A percentile compares a stretch with the other conserved stretches of the same genome.
Conservation (phyloP, 2,888 invertebrate species). For the Syrista parreyssii region DNA sequence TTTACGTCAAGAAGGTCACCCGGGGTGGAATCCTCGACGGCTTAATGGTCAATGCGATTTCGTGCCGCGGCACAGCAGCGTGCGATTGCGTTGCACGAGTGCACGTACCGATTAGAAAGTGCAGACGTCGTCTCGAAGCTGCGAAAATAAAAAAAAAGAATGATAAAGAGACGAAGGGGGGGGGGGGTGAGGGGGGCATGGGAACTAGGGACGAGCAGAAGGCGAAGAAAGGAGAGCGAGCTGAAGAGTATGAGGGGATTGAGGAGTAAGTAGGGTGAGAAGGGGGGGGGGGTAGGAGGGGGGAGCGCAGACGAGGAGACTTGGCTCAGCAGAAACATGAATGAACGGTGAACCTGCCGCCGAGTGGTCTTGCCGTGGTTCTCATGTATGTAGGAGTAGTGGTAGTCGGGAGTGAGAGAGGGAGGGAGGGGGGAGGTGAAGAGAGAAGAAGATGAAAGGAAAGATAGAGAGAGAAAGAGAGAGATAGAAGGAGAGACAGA, state of each 20-base stretch:
- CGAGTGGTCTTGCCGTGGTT: constrained; percentile 22
- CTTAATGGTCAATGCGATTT: neutral
- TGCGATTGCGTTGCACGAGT: neutral
- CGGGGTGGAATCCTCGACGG: neutral
- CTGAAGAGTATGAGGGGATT: constrained; percentile 16
- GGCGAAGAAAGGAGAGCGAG: constrained; percentile 5
- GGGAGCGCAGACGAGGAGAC: constrained; percentile 21
- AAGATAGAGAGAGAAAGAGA: constrained; percentile 10
- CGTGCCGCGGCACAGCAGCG: neutral
- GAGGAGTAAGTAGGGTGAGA: constrained; percentile 13
- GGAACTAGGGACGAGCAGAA: neutral
- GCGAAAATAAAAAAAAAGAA: neutral
- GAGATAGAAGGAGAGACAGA: constrained; percentile 11
- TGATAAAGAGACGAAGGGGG: neutral
- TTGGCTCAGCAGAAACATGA: constrained; percentile 45
- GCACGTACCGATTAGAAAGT: neutral
- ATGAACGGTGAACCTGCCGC: constrained; percentile 52
- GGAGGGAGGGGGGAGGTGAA: constrained; percentile 20
- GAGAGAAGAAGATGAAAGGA: constrained; percentile 18
- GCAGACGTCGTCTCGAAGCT: neutral
- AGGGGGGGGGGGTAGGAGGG: too few relatives aligned
- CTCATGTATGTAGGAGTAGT: constrained; percentile 6
- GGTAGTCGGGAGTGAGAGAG: constrained; percentile 18
- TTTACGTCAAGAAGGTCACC: neutral
- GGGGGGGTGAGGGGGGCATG: neutral